Percentiles rank a stretch among this genome's conserved stretches.
Evolutionary conservation across 2,113 vertebrate species (phyloP).

Genomic region (Spea bombifrons): DNA sequence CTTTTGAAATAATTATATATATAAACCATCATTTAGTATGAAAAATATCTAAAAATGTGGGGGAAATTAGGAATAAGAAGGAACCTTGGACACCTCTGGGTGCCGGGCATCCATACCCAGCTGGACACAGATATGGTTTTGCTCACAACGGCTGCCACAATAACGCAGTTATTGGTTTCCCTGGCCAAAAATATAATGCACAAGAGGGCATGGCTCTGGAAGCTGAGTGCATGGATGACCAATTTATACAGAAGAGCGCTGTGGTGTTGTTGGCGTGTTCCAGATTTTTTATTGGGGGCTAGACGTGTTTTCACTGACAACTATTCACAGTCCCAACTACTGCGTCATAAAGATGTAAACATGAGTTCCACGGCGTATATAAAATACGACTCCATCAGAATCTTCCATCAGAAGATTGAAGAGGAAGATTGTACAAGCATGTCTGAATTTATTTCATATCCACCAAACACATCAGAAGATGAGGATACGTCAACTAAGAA

Average conservation of each 20-base stretch:
- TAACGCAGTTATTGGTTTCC: not conserved
- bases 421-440: conserved; percentile 11
- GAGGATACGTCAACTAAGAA: not conserved
- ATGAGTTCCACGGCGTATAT: not conserved
- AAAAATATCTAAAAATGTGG: too few relatives aligned
- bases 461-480: not conserved
- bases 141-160: not conserved
- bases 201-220: conserved; percentile 16
- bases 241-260: not conserved
- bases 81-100: not conserved
- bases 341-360: not conserved
- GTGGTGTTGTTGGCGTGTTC: not conserved
- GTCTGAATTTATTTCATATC: not conserved
- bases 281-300: not conserved
- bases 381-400: not conserved
- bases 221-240: not conserved
- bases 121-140: conserved; percentile 14
- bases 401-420: too few relatives aligned
- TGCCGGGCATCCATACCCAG: not conserved
- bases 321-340: not conserved
- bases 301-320: not conserved
- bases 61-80: too few relatives aligned
- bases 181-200: conserved; percentile 2
- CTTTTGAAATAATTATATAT: too few relatives aligned
- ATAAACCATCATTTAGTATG: too few relatives aligned